Evolutionary conservation across 2,888 invertebrate species (phyloP), one percentile per base, ranked within the genome.

Genomic region (Cremastinae sp.): DNA sequence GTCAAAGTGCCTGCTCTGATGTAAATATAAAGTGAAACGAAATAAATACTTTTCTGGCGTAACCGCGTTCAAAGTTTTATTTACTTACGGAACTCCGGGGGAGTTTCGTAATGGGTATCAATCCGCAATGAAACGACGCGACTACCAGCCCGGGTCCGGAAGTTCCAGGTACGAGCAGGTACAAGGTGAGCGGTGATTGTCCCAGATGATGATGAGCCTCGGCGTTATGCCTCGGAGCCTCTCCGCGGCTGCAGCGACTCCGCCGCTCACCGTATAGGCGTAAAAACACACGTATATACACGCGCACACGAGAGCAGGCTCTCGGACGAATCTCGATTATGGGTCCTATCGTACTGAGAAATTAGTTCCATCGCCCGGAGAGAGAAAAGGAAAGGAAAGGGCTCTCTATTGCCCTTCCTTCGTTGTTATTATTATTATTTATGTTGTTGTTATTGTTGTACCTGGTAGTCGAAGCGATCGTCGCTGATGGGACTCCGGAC

Each of bases 101-200:
- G 28, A 28, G 28, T 28, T 28, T 28, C 28, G 28, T 28, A 28
- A 28, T 28, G 28, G 28, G 28, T 28, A 28, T 28, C 5, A 28
- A 28, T 28, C 28, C 5, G 28, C 28, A 28, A 28, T 28, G 28
- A 28, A 28, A 28, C 28, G 28, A 28, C 5, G 5, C 28, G 28
- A 28, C 28, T 28, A 28, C 28, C 28, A 28, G 28, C 5, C 28
- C 28, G 28, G 28, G 45, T 64, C 73, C 76, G 76, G 76, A 76
- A 76, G 72, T 76, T 65, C 69, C 59, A 70, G 76, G 69, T 65
- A 76, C 69, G 69, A 73, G 47, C 58, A 69, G 76, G 73, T 73
- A 76, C 68, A 62, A 47, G 20, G 56, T 58, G 49, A 38, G 47
- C 36, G 36, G 36, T 34, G 69, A 59, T 69, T 64, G 64, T 64